Conservation (phyloP, 2,113 vertebrate genomes). For the Galbula dea region DNA sequence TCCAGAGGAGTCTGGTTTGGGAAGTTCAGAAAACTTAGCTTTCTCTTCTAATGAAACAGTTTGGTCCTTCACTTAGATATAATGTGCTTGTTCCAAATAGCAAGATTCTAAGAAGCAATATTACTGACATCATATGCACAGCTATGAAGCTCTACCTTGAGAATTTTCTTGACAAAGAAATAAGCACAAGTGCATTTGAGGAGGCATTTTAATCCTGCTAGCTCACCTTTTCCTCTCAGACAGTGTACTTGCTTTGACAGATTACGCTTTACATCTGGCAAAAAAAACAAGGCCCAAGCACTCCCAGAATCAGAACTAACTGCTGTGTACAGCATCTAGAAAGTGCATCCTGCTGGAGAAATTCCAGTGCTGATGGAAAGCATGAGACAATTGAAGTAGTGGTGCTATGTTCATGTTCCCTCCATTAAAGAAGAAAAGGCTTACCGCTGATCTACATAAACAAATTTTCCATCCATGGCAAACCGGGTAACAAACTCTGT, state of each 20-base stretch:
- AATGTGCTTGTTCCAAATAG: not conserved
- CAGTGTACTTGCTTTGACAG: not conserved
- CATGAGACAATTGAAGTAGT: not conserved
- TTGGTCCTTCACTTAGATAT: not conserved
- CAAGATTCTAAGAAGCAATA: not conserved
- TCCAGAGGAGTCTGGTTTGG: not conserved
- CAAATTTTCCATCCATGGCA: constrained; percentile 91
- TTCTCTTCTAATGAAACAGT: not conserved
- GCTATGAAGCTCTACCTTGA: not conserved
- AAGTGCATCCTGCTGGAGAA: not conserved
- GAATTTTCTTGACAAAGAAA: not conserved
- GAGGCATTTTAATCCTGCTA: not conserved
- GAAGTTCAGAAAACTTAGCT: not conserved
- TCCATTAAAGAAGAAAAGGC: not conserved
- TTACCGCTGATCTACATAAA: constrained; percentile 91
- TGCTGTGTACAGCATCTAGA: not conserved
- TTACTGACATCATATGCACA: not conserved
- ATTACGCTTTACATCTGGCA: not conserved
- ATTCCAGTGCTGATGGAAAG: not conserved
- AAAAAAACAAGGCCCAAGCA: not conserved
- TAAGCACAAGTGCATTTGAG: not conserved
- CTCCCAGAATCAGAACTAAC: not conserved
- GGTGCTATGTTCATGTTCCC: not conserved
- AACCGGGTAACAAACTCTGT: constrained; percentile 87
- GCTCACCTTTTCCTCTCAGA: not conserved